Base-by-base conservation (phyloP, 2,797 vertebrate genomes). In the Xyrichtys novacula region DNA sequence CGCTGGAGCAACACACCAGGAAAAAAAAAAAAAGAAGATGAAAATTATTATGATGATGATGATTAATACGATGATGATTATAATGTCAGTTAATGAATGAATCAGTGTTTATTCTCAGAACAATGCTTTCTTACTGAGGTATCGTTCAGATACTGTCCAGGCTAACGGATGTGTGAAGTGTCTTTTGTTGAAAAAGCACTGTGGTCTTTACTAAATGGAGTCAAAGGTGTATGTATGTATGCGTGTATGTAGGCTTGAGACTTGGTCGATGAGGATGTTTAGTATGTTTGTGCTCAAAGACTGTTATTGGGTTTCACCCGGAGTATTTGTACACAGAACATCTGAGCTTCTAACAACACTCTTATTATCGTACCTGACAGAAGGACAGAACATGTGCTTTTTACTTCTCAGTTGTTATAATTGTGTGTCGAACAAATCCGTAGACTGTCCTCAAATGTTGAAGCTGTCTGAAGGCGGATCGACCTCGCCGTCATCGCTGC, bases 51-150 rank as follows among this genome's bases (percentile, higher is more conserved):
- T 46, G 28, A 28, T 3, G 46, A 52, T 55, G 42, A 63, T 58
- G 49, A 70, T 67, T 10, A 42, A 65, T 40, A 62, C 55, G 49
- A 70, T 72, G 14, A 44, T 69, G 43, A 60, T 66, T 29, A 54
- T 65, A 14, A 67, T 72, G 80, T 77, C 59, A 58, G 42, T 79
- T 79, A 86, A 85, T 9, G 64, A 77, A 83, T 31, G 74, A 88
- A 89, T 89, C 87, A 85, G 88, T 92, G 90, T 92, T 91, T 89
- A 80, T 88, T 88, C 86, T 88, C 80, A 88, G 86, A 93, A 91
- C 84, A 87, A 86, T 85, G 79, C 84, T 88, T 81, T 90, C 75
- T 71, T 65, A 83, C 53, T 47, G 65, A 78, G 70, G 65, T 60
- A 62, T 88, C 64, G 14, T 46, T 85, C 83, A 66, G 81, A 82